These are phyloP conservation scores for Drosophila melanocephala DNA, from an alignment of 2,888 invertebrate species.

Conservation along the genomic window DNA sequence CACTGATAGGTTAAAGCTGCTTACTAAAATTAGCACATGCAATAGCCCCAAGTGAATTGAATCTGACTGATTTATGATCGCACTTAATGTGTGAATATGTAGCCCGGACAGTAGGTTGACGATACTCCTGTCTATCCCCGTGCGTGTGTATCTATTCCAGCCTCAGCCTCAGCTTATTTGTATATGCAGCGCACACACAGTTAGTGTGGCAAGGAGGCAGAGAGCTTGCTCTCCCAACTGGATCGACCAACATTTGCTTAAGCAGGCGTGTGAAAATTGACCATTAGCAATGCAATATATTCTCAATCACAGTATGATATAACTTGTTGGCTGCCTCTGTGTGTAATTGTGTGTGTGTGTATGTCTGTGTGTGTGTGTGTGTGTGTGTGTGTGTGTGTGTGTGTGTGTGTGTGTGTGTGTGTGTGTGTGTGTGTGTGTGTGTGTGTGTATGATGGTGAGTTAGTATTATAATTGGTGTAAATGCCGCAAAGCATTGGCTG, in stretches of 20 bases:
- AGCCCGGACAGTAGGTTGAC: conserved; percentile 41
- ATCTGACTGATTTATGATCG: conserved; percentile 81
- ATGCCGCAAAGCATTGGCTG: conserved; percentile 66
- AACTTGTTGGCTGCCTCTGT: conserved; percentile 41
- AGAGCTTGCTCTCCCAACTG: conserved; percentile 10
- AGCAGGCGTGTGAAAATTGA: conserved; percentile 82
- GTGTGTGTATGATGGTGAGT: conserved; percentile 28
- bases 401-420: conserved; percentile 20
- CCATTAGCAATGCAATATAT: conserved; percentile 81
- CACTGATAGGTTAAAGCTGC: conserved; percentile 25
- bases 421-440: conserved; percentile 1
- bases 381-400: conserved; percentile 17
- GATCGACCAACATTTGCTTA: conserved; percentile 70
- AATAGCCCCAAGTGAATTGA: conserved; percentile 79
- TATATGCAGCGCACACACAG: conserved; percentile 54
- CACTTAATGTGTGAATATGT: conserved; percentile 79
- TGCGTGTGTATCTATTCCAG: conserved; percentile 20
- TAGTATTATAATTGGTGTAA: conserved; percentile 77
- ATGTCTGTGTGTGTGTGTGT: conserved; percentile 20
- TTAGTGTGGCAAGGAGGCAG: not conserved
- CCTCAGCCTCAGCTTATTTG: conserved; percentile 31
- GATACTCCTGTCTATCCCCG: conserved; percentile 25
- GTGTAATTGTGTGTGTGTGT: conserved; percentile 12
- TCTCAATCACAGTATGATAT: conserved; percentile 73
- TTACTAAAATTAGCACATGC: conserved; percentile 67